Base-by-base conservation (phyloP, 2,888 invertebrate genomes). In the Nebria brevicollis region DNA sequence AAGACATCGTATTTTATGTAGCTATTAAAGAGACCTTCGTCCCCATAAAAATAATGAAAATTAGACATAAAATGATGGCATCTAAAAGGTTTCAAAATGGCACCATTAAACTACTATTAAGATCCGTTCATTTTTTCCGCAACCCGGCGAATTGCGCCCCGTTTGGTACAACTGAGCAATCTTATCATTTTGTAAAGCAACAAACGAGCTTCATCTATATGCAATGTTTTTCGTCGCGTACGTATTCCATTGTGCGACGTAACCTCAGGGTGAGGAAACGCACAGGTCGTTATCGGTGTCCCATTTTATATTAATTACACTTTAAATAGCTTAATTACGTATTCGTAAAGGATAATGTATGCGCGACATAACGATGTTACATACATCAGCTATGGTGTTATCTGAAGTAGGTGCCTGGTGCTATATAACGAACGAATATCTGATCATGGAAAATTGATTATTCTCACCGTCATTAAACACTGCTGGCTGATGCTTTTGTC, bases 31-130 rank as follows among this genome's bases (percentile, higher is more conserved):
- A 1, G 80, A 64, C 75, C 75, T 65, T 70, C 41, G 66, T 34
- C 65, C 13, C 26, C 75, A 75, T 80, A 80, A 80, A 80, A 80
- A 80, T 80, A 80, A 80, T 80, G 80, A 80, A 80, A 80, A 80
- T 80, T 80, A 75, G 80, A 75, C 80, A 80, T 75, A 70, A 75
- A 80, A 80, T 70, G 80, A 75, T 75, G 70, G 70, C 70, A 72
- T 75, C 72, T 79, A 75, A 79, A 77, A 68, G 74, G 75, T 80
- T 80, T 80, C 54, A 80, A 80, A 80, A 80, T 80, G 70, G n/a
- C 80, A 72, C 80, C 80, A 80, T 80, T 80, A 80, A 80, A 80
- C 75, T 75, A 80, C 80, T 80, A 80, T 80, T 80, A 80, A 80
- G 4, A 25, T 2, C 75, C 75, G 75, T 75, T 75, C 72, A 41